These are phyloP conservation scores for Grus americana DNA, from an alignment of 2,113 vertebrate species.

Conservation along the genomic window DNA sequence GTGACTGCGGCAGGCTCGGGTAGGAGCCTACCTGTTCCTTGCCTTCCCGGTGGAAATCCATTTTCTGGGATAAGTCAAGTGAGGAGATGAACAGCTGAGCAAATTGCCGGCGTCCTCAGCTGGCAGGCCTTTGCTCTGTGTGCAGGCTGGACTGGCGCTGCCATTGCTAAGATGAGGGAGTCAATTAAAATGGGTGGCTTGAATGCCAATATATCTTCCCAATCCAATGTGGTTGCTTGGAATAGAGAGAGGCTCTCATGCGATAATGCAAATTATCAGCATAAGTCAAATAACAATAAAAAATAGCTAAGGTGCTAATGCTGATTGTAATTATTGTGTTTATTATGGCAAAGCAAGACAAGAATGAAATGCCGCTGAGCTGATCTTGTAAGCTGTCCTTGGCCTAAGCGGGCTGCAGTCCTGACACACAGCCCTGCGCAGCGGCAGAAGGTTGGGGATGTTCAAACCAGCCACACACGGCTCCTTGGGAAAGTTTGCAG, in stretches of 20 bases:
- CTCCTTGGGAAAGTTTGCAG: background rate
- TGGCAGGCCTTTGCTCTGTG: background rate
- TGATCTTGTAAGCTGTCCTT: background rate
- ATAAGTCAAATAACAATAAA: background rate
- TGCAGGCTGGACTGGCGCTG: background rate
- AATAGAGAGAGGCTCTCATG: background rate
- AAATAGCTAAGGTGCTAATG: background rate
- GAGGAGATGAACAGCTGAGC: background rate
- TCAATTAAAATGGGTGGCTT: background rate
- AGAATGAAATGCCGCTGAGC: background rate
- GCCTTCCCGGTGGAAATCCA: background rate
- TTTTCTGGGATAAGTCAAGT: background rate
- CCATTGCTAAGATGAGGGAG: background rate
- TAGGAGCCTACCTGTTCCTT: background rate
- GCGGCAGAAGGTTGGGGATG: background rate
- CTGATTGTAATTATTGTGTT: background rate
- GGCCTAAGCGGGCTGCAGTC: background rate
- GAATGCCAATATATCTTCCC: background rate
- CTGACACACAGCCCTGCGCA: background rate
- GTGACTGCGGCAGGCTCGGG: background rate
- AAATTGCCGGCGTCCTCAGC: background rate
- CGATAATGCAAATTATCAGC: background rate
- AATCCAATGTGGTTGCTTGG: background rate
- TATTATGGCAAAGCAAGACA: background rate
- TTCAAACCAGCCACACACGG: fast-evolving